Conservation (phyloP, 1,140 invertebrate species). For the Amphibalanus amphitrite region DNA sequence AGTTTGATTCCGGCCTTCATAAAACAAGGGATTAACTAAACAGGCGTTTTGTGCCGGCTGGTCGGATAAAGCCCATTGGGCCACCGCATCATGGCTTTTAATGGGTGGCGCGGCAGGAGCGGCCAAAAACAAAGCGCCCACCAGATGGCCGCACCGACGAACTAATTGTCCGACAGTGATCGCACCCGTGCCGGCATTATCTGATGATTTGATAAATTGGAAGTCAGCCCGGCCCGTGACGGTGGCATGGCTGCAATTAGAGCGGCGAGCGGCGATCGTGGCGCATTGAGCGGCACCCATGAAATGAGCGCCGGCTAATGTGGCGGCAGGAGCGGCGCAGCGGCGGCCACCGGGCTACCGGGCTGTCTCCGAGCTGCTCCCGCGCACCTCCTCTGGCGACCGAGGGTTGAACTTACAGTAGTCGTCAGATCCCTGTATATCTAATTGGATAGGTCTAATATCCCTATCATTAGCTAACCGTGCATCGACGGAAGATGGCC, state of each 20-base stretch:
- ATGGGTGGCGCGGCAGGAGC: neutral
- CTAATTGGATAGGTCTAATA: too few species aligned
- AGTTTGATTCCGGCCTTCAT: neutral
- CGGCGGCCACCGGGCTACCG: too few species aligned
- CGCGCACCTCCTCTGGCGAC: too few species aligned
- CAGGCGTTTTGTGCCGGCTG: neutral
- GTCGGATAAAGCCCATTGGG: neutral
- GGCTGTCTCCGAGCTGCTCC: too few species aligned
- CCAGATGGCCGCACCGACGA: neutral
- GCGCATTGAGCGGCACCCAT: too few species aligned
- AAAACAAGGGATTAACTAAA: conserved; percentile 1
- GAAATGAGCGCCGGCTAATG: too few species aligned
- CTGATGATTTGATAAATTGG: neutral
- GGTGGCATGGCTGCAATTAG: neutral
- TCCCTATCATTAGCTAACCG: too few species aligned
- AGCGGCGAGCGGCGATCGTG: neutral
- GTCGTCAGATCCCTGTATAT: too few species aligned
- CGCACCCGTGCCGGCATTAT: neutral
- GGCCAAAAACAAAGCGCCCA: neutral
- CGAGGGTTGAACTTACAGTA: too few species aligned
- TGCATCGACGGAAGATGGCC: too few species aligned
- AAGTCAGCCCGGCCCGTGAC: neutral
- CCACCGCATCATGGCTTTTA: neutral
- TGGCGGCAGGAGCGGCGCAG: too few species aligned
- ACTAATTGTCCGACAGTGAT: neutral